phyloP scores from a whole-genome alignment of 2,113 vertebrate species.

The Macquaria australasica region DNA sequence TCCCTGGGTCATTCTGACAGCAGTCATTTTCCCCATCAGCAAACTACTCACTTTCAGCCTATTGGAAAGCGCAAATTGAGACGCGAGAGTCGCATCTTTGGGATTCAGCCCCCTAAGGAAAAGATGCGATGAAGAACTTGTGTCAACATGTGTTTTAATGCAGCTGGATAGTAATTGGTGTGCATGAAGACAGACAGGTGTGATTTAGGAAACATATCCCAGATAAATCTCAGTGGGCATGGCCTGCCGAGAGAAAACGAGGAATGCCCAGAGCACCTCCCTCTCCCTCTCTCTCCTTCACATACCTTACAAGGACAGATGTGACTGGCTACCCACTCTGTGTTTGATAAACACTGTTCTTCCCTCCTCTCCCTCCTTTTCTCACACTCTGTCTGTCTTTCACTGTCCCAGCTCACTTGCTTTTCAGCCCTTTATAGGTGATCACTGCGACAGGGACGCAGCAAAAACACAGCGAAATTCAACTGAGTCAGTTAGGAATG shows the following conservation, averaged over 20 bases:
- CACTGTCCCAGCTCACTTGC: constrained; percentile 45
- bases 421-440: constrained; percentile 66
- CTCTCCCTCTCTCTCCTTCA: constrained; percentile 62
- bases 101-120: not conserved
- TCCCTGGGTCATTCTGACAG: constrained; percentile 21
- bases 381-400: constrained; percentile 58
- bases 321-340: constrained; percentile 77
- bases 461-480: constrained; percentile 25
- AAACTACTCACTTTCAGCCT: constrained; percentile 4
- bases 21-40: constrained; percentile 29
- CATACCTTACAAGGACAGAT: constrained; percentile 85
- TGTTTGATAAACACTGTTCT: constrained; percentile 83
- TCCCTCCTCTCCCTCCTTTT: constrained; percentile 68
- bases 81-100: constrained; percentile 9
- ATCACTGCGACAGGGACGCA: constrained; percentile 29
- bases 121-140: constrained; percentile 26
- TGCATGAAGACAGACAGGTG: constrained; percentile 66
- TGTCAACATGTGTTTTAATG: constrained; percentile 20
- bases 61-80: not conserved
- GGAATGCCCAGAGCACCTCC: constrained; percentile 70
- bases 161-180: constrained; percentile 30
- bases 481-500: constrained; percentile 15
- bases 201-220: constrained; percentile 59
- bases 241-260: constrained; percentile 59
- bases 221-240: constrained; percentile 55